Evolutionary conservation across 2,888 invertebrate genomes (phyloP).

Genomic region (Ormyrus thymus): DNA sequence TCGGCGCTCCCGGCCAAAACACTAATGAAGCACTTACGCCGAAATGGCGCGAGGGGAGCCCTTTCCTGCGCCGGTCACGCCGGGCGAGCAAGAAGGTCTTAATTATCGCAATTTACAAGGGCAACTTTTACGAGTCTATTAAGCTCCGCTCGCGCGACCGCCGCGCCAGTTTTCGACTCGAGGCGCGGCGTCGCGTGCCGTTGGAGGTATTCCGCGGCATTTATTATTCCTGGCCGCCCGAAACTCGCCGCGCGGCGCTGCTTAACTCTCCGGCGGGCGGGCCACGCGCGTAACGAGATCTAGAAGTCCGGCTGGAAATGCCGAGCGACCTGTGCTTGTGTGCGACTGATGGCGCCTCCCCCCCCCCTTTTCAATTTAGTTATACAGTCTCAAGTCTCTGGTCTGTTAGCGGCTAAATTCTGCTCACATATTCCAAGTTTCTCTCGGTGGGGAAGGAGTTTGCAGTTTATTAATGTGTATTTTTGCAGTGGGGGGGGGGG

Average conservation of each 20-base stretch:
- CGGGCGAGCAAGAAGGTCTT: neutral
- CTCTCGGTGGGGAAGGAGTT: too few species aligned
- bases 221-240: slow-evolving; percentile 15
- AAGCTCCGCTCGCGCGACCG: neutral
- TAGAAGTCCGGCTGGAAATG: slow-evolving; percentile 14
- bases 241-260: neutral
- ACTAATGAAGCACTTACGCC: too few species aligned
- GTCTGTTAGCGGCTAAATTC: slow-evolving; percentile 22
- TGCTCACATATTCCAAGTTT: neutral
- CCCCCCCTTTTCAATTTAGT: neutral
- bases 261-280: slow-evolving; percentile 3
- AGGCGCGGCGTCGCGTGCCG: slow-evolving; percentile 18
- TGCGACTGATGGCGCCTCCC: neutral
- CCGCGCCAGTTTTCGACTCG: neutral
- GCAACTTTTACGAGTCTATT: slow-evolving; percentile 28
- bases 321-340: neutral
- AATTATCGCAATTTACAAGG: slow-evolving; percentile 32
- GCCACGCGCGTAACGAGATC: neutral
- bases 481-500: neutral
- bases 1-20: too few species aligned
- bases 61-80: too few species aligned
- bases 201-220: slow-evolving; percentile 17
- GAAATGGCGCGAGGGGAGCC: too few species aligned
- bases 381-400: slow-evolving; percentile 21
- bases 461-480: too few species aligned